Conservation (phyloP, 2,113 vertebrate species). For the Ibidorhyncha struthersii region DNA sequence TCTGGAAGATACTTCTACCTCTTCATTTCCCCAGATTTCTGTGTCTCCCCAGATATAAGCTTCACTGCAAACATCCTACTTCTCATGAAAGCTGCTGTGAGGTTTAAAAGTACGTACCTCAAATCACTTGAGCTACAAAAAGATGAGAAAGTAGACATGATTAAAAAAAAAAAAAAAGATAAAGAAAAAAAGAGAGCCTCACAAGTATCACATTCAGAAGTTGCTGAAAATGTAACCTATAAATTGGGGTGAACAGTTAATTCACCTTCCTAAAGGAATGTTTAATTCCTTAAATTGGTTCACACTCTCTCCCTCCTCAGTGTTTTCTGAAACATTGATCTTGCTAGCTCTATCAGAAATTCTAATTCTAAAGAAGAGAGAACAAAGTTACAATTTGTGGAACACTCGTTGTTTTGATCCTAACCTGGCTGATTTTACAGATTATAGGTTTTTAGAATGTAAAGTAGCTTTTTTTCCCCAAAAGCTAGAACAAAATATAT, state of each 20-base stretch:
- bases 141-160: background rate
- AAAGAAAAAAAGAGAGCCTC: background rate
- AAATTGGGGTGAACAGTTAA: background rate
- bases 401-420: background rate
- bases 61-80: background rate
- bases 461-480: background rate
- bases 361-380: background rate
- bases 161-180: background rate
- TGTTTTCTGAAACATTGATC: background rate
- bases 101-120: background rate
- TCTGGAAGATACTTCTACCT: background rate
- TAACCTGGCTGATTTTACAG: background rate
- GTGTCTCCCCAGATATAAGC: background rate
- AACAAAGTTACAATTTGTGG: background rate
- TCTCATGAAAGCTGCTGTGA: background rate
- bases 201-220: background rate
- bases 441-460: background rate
- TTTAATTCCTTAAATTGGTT: background rate
- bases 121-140: background rate
- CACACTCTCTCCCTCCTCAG: accelerated
- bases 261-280: background rate
- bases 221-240: background rate
- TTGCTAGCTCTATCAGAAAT: background rate
- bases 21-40: background rate
- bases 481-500: background rate